Evolutionary conservation across 2,113 vertebrate genomes (phyloP), one percentile per base, ranked within the genome.

Genomic region (Bostrychus sinensis): DNA sequence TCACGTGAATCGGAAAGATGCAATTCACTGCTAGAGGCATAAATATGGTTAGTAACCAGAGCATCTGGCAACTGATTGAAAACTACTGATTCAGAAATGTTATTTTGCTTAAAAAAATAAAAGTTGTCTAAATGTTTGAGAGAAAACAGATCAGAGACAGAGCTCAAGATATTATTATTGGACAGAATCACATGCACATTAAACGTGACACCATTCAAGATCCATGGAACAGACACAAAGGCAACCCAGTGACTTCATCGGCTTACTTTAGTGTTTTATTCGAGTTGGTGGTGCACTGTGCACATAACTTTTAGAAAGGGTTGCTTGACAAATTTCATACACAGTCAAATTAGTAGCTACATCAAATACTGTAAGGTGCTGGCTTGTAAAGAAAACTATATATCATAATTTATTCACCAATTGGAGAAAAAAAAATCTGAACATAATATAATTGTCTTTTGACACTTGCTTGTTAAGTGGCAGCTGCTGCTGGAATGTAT

Each of bases 21-120:
- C n/a, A 55, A 17, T 36, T 34, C 17, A 20, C n/a, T 55, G 32
- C 30, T 36, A 55, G 34, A 55, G 34, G 28, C 28, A 30, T 4
- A 36, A 55, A 55, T 34, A 55, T 12, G 17, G 34, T 55, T 55
- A 55, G 28, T 13, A 2, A 36, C 5, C 53, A 30, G 17, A 36
- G 53, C 28, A 55, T 55, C 53, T 55, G 53, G 53, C 34, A 32
- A 20, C 19, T 55, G 28, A 55, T 55, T 34, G 53, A 55, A 36
- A 20, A 17, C 34, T 32, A 34, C 30, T 34, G 30, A 20, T 32
- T 19, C 30, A 55, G 28, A 55, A 54, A 55, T 55, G 28, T 17
- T 55, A 17, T 55, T 55, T 55, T 34, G 28, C 20, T 36, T 19
- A 36, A 51, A 51, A 51, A 28, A 51, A 55, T 19, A 19, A 17